Evolutionary conservation across 2,797 vertebrate species (phyloP).

Genomic region (Coregonus suidteri): DNA sequence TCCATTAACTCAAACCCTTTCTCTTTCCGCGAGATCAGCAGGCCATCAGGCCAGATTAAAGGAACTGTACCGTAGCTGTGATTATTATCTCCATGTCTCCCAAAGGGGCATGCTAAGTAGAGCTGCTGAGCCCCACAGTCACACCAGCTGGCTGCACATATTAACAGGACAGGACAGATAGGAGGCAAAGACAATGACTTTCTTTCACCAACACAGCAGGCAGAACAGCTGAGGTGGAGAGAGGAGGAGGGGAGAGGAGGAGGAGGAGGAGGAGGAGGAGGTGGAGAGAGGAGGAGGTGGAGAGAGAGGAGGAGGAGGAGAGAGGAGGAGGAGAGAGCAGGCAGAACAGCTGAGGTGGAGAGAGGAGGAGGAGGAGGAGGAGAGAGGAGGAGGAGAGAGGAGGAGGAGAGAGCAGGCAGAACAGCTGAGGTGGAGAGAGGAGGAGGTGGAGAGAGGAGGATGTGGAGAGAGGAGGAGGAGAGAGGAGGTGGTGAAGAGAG

Average conservation of each 20-base stretch:
- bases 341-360: too few relatives aligned
- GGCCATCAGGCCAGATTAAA: constrained; percentile 8
- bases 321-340: too few relatives aligned
- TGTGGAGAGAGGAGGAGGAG: too few relatives aligned
- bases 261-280: too few relatives aligned
- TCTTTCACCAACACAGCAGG: constrained; percentile 13
- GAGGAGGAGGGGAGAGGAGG: not conserved
- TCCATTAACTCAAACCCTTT: constrained; percentile 5
- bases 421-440: too few relatives aligned
- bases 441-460: too few relatives aligned
- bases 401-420: too few relatives aligned
- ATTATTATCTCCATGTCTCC: constrained; percentile 20
- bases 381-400: too few relatives aligned
- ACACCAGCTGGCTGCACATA: constrained; percentile 24
- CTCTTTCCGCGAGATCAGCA: not conserved
- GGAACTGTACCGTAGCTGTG: not conserved
- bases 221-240: not conserved
- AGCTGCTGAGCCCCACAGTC: not conserved
- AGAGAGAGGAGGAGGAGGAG: too few relatives aligned
- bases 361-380: too few relatives aligned
- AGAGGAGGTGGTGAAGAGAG: too few relatives aligned
- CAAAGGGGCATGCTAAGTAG: not conserved
- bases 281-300: too few relatives aligned
- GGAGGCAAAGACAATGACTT: constrained; percentile 15
- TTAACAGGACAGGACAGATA: constrained; percentile 52